phyloP scores from a whole-genome alignment of 2,888 invertebrate genomes.

The Dioctria rufipes region DNA sequence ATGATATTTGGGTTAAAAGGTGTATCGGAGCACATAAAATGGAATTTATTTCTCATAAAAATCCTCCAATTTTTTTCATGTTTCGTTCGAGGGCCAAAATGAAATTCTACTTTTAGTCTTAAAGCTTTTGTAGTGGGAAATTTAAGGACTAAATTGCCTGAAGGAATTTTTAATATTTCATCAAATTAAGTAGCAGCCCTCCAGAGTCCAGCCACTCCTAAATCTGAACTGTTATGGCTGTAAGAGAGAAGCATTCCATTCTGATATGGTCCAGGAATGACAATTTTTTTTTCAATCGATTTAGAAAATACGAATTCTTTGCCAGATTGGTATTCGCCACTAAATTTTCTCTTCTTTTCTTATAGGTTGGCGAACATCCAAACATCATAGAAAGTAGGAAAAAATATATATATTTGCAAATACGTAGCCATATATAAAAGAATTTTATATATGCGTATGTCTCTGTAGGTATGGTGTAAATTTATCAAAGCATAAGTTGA shows the following conservation, averaged over 20 bases:
- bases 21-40: slow-evolving; percentile 63
- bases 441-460: not conserved
- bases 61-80: slow-evolving; percentile 57
- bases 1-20: slow-evolving; percentile 61
- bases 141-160: slow-evolving; percentile 59
- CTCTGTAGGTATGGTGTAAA: too few relatives aligned
- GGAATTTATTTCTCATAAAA: slow-evolving; percentile 62
- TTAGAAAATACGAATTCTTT: slow-evolving; percentile 31
- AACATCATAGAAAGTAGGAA: not conserved
- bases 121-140: slow-evolving; percentile 47
- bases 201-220: slow-evolving; percentile 58
- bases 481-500: too few relatives aligned
- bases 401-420: not conserved
- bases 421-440: not conserved
- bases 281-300: slow-evolving; percentile 35
- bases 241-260: slow-evolving; percentile 17
- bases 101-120: slow-evolving; percentile 50
- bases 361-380: slow-evolving; percentile 14
- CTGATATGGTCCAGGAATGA: slow-evolving; percentile 40
- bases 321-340: slow-evolving; percentile 25
- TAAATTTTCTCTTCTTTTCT: not conserved
- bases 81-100: slow-evolving; percentile 38
- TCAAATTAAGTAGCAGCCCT: slow-evolving; percentile 68
- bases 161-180: slow-evolving; percentile 70
- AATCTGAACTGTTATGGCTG: slow-evolving; percentile 49